Evolutionary conservation across 2,113 vertebrate genomes (phyloP).

Genomic region (Saccopteryx bilineata): DNA sequence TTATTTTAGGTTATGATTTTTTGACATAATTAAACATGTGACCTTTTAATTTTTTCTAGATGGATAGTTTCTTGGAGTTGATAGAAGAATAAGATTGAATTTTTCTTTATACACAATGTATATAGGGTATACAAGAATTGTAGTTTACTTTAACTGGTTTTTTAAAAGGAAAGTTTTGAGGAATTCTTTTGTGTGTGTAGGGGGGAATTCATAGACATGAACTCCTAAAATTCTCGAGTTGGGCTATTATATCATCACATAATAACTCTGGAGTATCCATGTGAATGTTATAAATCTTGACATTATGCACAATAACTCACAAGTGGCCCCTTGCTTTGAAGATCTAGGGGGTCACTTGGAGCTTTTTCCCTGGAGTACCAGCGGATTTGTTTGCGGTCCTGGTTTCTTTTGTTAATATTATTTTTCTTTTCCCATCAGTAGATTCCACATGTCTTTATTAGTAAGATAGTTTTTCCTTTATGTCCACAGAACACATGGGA

Average conservation of each 20-base stretch:
- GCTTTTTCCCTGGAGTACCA: not conserved
- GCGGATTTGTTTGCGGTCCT: not conserved
- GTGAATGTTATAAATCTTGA: not conserved
- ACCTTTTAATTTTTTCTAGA: not conserved
- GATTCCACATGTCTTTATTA: not conserved
- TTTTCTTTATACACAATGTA: not conserved
- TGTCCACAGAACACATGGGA: not conserved
- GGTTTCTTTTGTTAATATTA: not conserved
- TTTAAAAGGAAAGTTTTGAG: constrained; percentile 10
- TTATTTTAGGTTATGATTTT: not conserved
- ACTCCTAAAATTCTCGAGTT: not conserved
- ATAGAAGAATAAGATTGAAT: not conserved
- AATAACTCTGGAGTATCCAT: not conserved
- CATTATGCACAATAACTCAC: fast-evolving
- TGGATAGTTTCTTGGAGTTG: not conserved
- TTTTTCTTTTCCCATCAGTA: not conserved
- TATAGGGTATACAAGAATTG: not conserved
- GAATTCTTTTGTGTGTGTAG: not conserved
- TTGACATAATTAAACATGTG: not conserved
- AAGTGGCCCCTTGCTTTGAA: not conserved
- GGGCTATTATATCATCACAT: not conserved
- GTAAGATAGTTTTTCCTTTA: not conserved
- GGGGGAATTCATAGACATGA: not conserved
- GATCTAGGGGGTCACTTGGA: too few species aligned
- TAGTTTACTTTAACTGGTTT: not conserved